Conservation (phyloP, 2,888 invertebrate species). For the Germaria angustata region DNA sequence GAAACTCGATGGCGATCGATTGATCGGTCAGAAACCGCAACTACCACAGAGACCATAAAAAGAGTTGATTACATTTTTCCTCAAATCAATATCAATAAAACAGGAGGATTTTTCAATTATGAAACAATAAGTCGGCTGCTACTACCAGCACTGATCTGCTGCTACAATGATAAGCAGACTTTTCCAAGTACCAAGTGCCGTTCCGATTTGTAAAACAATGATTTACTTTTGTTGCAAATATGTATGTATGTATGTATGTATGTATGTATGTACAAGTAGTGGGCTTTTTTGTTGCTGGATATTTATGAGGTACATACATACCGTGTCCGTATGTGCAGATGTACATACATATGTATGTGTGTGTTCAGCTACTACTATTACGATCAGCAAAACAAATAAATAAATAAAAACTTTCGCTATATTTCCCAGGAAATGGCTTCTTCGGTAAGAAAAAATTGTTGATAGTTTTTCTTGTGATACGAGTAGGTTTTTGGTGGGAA, state of each 20-base stretch:
- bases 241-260: not conserved
- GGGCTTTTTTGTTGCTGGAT: too few species aligned
- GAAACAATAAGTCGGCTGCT: slow-evolving; percentile 10
- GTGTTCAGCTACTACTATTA: not conserved
- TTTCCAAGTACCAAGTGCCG: not conserved
- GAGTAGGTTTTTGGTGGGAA: slow-evolving; percentile 56
- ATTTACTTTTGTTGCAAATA: not conserved
- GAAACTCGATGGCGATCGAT: slow-evolving; percentile 30
- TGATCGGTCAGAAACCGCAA: slow-evolving; percentile 32
- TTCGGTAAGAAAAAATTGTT: slow-evolving; percentile 1
- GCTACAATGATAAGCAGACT: not conserved
- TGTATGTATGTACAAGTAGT: not conserved
- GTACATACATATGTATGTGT: not conserved
- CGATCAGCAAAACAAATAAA: slow-evolving; percentile 13
- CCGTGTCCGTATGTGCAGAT: not conserved
- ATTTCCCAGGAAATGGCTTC: slow-evolving; percentile 61
- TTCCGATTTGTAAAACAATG: not conserved
- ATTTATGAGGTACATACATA: too few species aligned
- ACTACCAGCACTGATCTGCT: not conserved
- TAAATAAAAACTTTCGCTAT: slow-evolving; percentile 61
- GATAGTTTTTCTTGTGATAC: slow-evolving; percentile 34
- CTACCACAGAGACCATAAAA: slow-evolving; percentile 13
- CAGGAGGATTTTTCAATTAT: slow-evolving; percentile 50
- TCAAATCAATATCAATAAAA: slow-evolving; percentile 53
- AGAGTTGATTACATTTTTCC: slow-evolving; percentile 43